A percentile compares a stretch with the other conserved stretches of the same genome.
Evolutionary conservation across 1,140 invertebrate species (phyloP).

Genomic region (Panagrolaimus sp.): DNA sequence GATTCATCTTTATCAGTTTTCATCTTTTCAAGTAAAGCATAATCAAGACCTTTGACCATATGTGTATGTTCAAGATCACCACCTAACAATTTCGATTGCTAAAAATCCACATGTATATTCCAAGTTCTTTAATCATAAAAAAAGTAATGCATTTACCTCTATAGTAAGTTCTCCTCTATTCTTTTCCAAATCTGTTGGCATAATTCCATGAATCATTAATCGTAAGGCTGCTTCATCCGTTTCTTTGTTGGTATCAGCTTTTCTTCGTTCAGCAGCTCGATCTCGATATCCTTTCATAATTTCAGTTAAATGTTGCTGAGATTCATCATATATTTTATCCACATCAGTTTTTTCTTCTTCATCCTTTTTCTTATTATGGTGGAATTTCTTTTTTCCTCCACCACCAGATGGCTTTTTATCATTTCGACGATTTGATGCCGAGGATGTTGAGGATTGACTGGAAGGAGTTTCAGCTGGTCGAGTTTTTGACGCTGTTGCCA

Average conservation of each 20-base stretch:
- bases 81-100: conserved; percentile 79
- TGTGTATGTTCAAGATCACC: conserved; percentile 99
- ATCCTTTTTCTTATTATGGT: conserved; percentile 24
- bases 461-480: background rate
- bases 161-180: conserved; percentile 37
- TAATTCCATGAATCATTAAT: conserved; percentile 19
- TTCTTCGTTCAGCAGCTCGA: conserved; percentile 80
- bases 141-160: background rate
- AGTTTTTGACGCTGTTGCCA: background rate
- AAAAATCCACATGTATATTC: background rate
- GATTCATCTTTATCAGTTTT: conserved; percentile 75
- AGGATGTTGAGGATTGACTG: background rate
- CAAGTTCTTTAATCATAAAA: too few species aligned
- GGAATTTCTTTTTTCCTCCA: background rate
- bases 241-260: conserved; percentile 64
- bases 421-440: background rate
- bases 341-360: conserved; percentile 30
- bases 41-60: conserved; percentile 98
- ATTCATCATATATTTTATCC: conserved; percentile 47
- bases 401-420: background rate
- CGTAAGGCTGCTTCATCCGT: conserved; percentile 19
- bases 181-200: conserved; percentile 1
- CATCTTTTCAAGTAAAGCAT: conserved; percentile 90
- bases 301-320: conserved; percentile 40
- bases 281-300: conserved; percentile 55